These are phyloP conservation scores for Atractosteus spatula DNA, from an alignment of 2,113 vertebrate species.

Conservation along the genomic window DNA sequence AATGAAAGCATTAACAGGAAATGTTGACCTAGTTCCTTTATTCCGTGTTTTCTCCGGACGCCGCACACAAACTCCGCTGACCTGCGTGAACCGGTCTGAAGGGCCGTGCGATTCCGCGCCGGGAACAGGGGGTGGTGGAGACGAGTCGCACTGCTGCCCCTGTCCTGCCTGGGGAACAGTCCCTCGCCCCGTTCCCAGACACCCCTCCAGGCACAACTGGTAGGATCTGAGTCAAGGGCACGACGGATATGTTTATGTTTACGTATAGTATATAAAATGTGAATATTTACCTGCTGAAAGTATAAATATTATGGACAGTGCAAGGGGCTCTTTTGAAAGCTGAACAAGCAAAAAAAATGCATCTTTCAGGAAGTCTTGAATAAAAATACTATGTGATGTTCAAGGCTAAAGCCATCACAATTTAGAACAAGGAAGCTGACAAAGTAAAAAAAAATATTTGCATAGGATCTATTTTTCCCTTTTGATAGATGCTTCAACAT, in stretches of 20 bases:
- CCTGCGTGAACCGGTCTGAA: background rate
- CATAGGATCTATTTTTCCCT: too few relatives aligned
- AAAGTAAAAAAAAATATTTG: too few relatives aligned
- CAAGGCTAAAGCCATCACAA: too few relatives aligned
- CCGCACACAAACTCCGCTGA: too few relatives aligned
- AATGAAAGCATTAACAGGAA: too few relatives aligned
- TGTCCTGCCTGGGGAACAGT: slow-evolving; percentile 41
- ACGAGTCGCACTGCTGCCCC: slow-evolving; percentile 41
- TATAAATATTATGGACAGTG: too few relatives aligned
- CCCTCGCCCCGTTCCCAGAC: slow-evolving; percentile 50
- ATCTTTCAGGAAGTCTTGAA: too few relatives aligned
- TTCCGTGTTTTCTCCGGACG: too few relatives aligned
- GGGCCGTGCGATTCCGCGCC: slow-evolving; percentile 40
- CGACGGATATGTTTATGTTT: background rate
- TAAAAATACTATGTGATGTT: too few relatives aligned
- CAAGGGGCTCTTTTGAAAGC: background rate
- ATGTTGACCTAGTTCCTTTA: too few relatives aligned
- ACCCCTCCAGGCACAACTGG: slow-evolving; percentile 58
- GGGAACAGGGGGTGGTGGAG: slow-evolving; percentile 30
- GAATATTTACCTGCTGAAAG: background rate
- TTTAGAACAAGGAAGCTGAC: too few relatives aligned
- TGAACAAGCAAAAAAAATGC: background rate
- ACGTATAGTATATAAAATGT: background rate
- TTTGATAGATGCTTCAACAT: too few relatives aligned
- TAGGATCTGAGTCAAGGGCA: slow-evolving; percentile 64